Percentiles rank a stretch among this genome's conserved stretches.
phyloP scores from a whole-genome alignment of 2,797 vertebrate species.

The Limosa lapponica region DNA sequence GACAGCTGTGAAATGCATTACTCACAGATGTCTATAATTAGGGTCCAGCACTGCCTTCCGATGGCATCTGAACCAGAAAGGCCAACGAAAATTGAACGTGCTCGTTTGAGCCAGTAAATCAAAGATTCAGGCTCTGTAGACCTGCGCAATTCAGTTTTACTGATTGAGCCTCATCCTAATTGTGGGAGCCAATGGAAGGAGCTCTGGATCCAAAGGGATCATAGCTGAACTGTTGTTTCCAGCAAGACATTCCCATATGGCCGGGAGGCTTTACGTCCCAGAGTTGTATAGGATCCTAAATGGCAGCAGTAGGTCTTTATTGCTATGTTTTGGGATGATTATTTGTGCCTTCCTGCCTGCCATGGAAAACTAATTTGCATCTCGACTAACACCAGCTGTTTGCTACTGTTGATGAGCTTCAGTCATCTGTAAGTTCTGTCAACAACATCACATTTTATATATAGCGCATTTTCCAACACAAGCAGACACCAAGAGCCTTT shows the following conservation, averaged over 20 bases:
- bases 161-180: not conserved
- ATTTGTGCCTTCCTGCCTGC: constrained; percentile 27
- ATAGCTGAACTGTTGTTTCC: not conserved
- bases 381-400: constrained; percentile 59
- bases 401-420: constrained; percentile 55
- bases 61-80: constrained; percentile 11
- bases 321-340: not conserved
- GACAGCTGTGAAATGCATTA: constrained; percentile 46
- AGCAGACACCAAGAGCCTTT: not conserved
- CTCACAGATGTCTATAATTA: constrained; percentile 52
- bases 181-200: not conserved
- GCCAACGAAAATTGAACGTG: not conserved
- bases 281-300: not conserved
- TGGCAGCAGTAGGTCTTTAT: not conserved
- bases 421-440: constrained; percentile 44
- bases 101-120: not conserved
- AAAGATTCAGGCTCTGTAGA: not conserved
- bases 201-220: not conserved
- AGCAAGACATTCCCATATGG: not conserved
- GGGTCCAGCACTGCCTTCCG: not conserved
- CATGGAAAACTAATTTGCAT: constrained; percentile 53
- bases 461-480: not conserved
- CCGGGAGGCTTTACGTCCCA: not conserved
- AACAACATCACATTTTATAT: constrained; percentile 4
- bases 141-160: not conserved